Evolutionary conservation across 2,113 vertebrate species (phyloP), one percentile per base, ranked within the genome.

Genomic region (Uria aalge): DNA sequence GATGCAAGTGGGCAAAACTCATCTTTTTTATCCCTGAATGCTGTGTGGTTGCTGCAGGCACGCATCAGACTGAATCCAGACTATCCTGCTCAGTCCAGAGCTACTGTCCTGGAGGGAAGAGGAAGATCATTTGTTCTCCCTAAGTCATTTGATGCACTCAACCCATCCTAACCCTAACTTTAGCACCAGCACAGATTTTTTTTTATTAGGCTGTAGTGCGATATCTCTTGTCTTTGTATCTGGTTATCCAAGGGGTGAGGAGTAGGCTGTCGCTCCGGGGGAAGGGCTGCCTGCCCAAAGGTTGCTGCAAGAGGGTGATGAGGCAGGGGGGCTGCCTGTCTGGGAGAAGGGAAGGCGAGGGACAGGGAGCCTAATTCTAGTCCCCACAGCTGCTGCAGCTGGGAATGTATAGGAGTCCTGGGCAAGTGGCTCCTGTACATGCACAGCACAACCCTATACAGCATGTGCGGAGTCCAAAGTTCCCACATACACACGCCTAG

Each of bases 391-490:
- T 85, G 57, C 90, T 81, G 24, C 55, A 69, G 67, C 48, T 80
- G 63, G 48, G n/a, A 63, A 23, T 5, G 4, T 50, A 8, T 15
- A 72, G 56, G 60, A 41, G 47, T 71, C 38, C 18, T 32, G 32
- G 45, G 74, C 56, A 59, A 17, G 30, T n/a, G 29, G 47, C 41
- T 53, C 29, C 34, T 45, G 36, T 69, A 52, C 45, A 5, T 26
- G 67, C 43, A 59, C 18, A 92, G 50, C 10, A 11, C 20, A 57
- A 15, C 34, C 27, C 48, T 57, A 9, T 20, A 1, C 41, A n/a
- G 41, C 41, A 4, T 3, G 5, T 36, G 68, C 50, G 9, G 75
- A 24, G 15, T 41, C 73, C 69, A 41, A 0, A 0, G 0, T 81
- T 87, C 68, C 41, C 88, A 45, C 12, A 20, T 15, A 18, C 6